Base-by-base conservation (phyloP, 1,140 invertebrate genomes). In the Drosophila truncata region DNA sequence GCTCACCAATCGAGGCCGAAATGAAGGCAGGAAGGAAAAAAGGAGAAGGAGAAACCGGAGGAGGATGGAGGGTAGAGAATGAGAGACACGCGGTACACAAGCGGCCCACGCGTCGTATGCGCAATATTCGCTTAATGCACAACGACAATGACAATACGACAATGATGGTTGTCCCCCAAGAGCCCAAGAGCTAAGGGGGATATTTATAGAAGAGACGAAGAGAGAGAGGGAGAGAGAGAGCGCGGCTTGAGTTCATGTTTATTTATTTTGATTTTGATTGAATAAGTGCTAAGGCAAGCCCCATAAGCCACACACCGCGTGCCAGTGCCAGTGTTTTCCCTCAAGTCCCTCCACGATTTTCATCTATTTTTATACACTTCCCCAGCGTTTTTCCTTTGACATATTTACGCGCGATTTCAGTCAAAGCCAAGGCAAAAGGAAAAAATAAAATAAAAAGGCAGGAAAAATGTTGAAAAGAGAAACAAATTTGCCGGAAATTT, bases 231-330 rank as follows among this genome's bases (percentile, higher is more conserved):
- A 8, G 29, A 31, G 29, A 8, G 37, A 39, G 37, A 8, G 20
- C 5, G 18, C 33, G 33, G 25, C 42, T 62, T 33, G 16, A 41
- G 59, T 57, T 76, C 55, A 46, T 73, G 59, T 81, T 78, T 78
- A 85, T 81, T 85, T 85, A 85, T 85, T 85, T 85, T 77, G 78
- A 80, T 74, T 82, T 82, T 82, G 82, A 85, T 85, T 85, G 78
- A 85, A 85, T 85, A 85, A 85, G 82, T 85, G 82, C 78, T 70
- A 64, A 70, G 66, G 67, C 66, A 80, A 74, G 35, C 42, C 35
- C 72, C 49, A 71, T 54, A 58, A 62, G 64, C 46, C 33, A 55
- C 69, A 70, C 65, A 65, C 65, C 33, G 52, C 46, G 46, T 9
- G 46, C 37, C 33, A 29, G 18, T n/a, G n/a, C n/a, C n/a, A n/a